These are phyloP conservation scores for Protula sp. DNA, from an alignment of 2,888 invertebrate genomes.

Conservation along the genomic window DNA sequence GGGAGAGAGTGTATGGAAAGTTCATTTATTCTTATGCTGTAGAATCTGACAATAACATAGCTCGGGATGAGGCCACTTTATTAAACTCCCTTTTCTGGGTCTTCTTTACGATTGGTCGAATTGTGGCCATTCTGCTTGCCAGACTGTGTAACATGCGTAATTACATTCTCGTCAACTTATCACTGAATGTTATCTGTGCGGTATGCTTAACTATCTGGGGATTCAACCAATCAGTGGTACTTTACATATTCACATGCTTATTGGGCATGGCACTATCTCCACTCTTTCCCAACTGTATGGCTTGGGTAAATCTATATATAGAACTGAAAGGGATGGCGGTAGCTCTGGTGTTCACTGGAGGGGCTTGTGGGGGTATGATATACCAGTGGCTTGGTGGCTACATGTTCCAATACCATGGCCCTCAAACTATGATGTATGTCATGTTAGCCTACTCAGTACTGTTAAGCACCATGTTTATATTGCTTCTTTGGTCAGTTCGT, in stretches of 20 bases:
- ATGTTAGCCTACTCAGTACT: background rate
- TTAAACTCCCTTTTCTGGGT: conserved; percentile 9
- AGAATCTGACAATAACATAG: background rate
- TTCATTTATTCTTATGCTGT: conserved; percentile 5
- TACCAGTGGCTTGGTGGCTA: conserved; percentile 10
- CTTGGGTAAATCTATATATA: conserved; percentile 9
- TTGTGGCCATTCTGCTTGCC: background rate
- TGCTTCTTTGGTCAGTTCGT: background rate
- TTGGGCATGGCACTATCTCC: conserved; percentile 8
- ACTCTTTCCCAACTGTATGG: conserved; percentile 6
- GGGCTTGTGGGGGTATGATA: conserved; percentile 9
- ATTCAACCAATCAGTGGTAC: background rate
- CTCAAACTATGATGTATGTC: background rate
- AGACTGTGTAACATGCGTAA: background rate
- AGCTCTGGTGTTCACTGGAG: conserved; percentile 6
- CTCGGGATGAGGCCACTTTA: background rate
- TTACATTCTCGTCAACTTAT: background rate
- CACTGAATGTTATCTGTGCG: background rate
- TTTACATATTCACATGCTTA: conserved; percentile 2
- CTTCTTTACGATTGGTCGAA: conserved; percentile 5
- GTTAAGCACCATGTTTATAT: background rate
- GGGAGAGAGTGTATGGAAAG: conserved; percentile 9
- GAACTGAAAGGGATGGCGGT: conserved; percentile 10
- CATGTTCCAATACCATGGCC: conserved; percentile 4
- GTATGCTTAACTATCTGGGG: background rate